Evolutionary conservation across 2,797 vertebrate species (phyloP).

Genomic region (Siniperca undulata): DNA sequence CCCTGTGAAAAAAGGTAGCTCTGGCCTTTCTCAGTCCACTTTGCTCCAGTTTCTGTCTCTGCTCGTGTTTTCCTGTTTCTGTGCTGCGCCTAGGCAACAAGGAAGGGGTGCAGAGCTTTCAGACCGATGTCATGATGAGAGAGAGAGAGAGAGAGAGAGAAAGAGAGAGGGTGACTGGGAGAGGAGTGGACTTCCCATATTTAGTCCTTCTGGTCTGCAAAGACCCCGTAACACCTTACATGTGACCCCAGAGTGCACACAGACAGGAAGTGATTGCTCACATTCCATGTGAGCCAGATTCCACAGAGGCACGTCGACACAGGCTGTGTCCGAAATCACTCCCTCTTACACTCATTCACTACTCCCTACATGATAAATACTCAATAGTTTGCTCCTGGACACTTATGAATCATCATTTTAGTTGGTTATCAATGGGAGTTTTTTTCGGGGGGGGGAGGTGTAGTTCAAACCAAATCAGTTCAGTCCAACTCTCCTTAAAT

Average conservation of each 20-base stretch:
- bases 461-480: too few species aligned
- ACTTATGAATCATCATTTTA: slow-evolving; percentile 9
- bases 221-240: slow-evolving; percentile 54
- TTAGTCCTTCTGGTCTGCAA: slow-evolving; percentile 64
- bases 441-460: too few species aligned
- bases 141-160: slow-evolving; percentile 41
- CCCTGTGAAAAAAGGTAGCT: neutral
- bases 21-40: slow-evolving; percentile 38
- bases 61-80: slow-evolving; percentile 76
- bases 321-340: slow-evolving; percentile 1
- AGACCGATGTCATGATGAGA: slow-evolving; percentile 77
- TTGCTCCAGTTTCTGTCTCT: slow-evolving; percentile 48
- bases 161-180: slow-evolving; percentile 32
- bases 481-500: too few species aligned
- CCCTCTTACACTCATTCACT: neutral
- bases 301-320: slow-evolving; percentile 31
- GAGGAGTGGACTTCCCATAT: slow-evolving; percentile 73
- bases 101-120: slow-evolving; percentile 55
- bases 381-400: neutral
- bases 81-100: slow-evolving; percentile 75
- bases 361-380: neutral
- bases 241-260: slow-evolving; percentile 58
- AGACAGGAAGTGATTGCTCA: slow-evolving; percentile 61
- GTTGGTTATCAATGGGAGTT: neutral
- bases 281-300: slow-evolving; percentile 43